Evolutionary conservation across 2,888 invertebrate genomes (phyloP), one percentile per base, ranked within the genome.

Genomic region (Eubasilissa splendida): DNA sequence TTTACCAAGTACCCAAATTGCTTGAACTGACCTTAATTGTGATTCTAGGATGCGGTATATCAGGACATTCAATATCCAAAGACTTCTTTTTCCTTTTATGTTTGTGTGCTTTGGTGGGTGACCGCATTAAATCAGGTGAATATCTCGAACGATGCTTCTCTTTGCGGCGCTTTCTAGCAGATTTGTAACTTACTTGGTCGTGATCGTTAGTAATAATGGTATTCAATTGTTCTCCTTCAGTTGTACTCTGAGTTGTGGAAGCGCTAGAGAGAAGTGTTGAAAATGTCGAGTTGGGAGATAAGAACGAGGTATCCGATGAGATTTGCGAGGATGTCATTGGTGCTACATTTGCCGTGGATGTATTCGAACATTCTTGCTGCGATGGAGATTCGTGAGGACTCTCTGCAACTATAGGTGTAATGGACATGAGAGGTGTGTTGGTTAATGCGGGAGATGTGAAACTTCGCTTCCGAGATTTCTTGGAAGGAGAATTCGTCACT

Each of bases 61-160:
- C 88, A 2, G 90, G 90, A 84, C 91, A 90, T 80, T 92, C 92
- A 82, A 93, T 88, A 85, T 95, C 94, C 81, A 94, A 91, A 82
- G 92, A 93, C 88, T 95, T 95, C 91, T 95, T 94, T 91, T 96
- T 96, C 83, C 95, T 91, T 86, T 96, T 96, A 60, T 95, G 91
- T 86, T 96, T 96, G 85, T 96, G 94, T 83, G 95, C 94, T 85
- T 94, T 95, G 1, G 92, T 93, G 2, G 93, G 92, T 2, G 92
- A 91, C 50, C 92, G 91, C 83, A 93, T 87, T 33, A 93, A 88
- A 86, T 94, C 94, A 0, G 94, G 94, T 0, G 94, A 94, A 85
- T 95, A 95, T 82, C 95, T 90, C 82, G 91, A 93, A 86, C 94
- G 92, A 85, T 96, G 95, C 85, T 96, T 96, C 85, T 96, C 95